Evolutionary conservation across 2,888 invertebrate species (phyloP).

Genomic region (Isotomurus palustris): DNA sequence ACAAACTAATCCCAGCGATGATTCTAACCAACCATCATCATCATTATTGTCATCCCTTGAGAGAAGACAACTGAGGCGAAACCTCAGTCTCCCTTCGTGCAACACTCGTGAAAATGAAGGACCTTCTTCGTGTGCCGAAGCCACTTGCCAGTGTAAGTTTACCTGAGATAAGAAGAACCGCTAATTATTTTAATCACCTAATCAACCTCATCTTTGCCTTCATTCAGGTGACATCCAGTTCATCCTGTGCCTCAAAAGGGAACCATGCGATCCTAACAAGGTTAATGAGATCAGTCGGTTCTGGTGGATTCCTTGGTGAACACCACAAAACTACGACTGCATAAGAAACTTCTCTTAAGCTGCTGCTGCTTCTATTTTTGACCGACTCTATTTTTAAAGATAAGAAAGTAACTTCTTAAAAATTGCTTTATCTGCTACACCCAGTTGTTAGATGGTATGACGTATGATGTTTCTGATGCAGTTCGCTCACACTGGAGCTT

Average conservation of each 20-base stretch:
- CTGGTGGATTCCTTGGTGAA: slow-evolving; percentile 20
- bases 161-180: slow-evolving; percentile 1
- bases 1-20: neutral
- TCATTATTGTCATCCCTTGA: neutral
- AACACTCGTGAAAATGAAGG: neutral
- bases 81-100: slow-evolving; percentile 1
- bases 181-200: neutral
- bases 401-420: too few relatives aligned
- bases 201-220: neutral
- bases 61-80: too few relatives aligned
- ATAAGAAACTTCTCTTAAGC: neutral
- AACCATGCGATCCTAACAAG: slow-evolving; percentile 23
- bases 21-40: neutral
- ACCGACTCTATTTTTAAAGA: too few relatives aligned
- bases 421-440: too few relatives aligned
- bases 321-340: neutral
- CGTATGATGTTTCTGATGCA: too few relatives aligned
- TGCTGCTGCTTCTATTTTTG: neutral
- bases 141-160: slow-evolving; percentile 7
- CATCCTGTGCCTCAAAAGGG: slow-evolving; percentile 21
- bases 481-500: too few relatives aligned
- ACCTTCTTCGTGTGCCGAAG: neutral
- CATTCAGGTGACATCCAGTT: slow-evolving; percentile 19
- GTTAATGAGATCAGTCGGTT: slow-evolving; percentile 16
- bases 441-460: too few relatives aligned